A percentile compares a stretch with the other conserved stretches of the same genome.
phyloP scores from a whole-genome alignment of 2,888 invertebrate species.

The Artemia sinica region DNA sequence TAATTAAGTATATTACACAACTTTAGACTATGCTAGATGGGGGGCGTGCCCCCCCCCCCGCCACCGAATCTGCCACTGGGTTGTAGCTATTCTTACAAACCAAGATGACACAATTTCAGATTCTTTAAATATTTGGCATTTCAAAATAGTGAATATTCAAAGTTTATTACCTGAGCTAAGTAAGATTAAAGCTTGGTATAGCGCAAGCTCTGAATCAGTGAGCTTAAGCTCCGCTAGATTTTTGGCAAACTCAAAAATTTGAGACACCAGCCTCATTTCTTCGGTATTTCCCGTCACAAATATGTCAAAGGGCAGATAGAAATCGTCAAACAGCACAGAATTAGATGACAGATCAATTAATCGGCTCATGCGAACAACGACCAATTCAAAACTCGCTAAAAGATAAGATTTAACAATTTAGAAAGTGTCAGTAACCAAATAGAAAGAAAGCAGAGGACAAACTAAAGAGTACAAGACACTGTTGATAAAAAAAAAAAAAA shows the following conservation, averaged over 20 bases:
- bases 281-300: slow-evolving; percentile 70
- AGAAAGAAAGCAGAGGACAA: no score
- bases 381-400: slow-evolving; percentile 87
- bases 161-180: slow-evolving; percentile 65
- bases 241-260: slow-evolving; percentile 81
- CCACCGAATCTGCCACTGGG: not conserved
- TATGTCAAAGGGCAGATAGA: slow-evolving; percentile 68
- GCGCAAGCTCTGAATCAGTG: slow-evolving; percentile 83
- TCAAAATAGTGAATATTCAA: not conserved
- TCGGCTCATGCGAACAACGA: slow-evolving; percentile 82
- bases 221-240: slow-evolving; percentile 81
- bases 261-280: slow-evolving; percentile 72
- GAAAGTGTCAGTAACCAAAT: no score
- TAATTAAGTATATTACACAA: no score
- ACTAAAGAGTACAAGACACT: no score
- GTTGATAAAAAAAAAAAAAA: no score
- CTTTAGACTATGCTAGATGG: no score
- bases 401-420: not conserved
- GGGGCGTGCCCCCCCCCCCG: no score
- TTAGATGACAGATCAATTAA: slow-evolving; percentile 76
- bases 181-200: slow-evolving; percentile 87
- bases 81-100: no score
- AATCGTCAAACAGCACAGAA: slow-evolving; percentile 79
- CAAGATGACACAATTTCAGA: slow-evolving; percentile 16
- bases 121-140: slow-evolving; percentile 15